Percentiles rank a stretch among this genome's conserved stretches.
Conservation (phyloP, 2,888 invertebrate genomes). For the Drosophila lutescens region DNA sequence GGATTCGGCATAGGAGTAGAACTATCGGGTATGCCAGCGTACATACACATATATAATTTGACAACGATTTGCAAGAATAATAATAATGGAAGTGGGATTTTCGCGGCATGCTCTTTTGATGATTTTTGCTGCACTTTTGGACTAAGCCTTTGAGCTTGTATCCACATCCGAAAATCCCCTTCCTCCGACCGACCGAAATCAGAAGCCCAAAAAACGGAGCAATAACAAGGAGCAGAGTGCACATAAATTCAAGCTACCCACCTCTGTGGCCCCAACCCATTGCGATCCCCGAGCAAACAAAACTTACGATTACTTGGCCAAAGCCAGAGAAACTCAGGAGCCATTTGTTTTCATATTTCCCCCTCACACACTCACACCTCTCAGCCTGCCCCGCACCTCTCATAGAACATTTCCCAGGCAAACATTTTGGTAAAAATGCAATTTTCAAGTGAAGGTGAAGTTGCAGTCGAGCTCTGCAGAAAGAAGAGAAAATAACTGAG, state of each 20-base stretch:
- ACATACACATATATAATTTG: constrained; percentile 31
- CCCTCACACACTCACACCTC: constrained; percentile 8
- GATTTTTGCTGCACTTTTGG: constrained; percentile 32
- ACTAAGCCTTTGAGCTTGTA: constrained; percentile 36
- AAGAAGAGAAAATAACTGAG: constrained; percentile 11
- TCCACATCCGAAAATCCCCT: constrained; percentile 8
- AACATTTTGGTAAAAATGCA: constrained; percentile 72
- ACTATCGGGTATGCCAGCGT: constrained; percentile 7
- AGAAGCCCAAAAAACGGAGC: constrained; percentile 9
- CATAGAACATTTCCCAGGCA: constrained; percentile 52
- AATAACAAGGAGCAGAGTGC: constrained; percentile 27
- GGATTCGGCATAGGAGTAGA: constrained; percentile 17
- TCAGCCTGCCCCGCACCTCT: constrained; percentile 22
- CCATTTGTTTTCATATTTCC: constrained; percentile 75
- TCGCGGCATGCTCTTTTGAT: constrained; percentile 30
- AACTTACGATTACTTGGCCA: constrained; percentile 50
- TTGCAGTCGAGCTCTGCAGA: constrained; percentile 42
- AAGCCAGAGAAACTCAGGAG: constrained; percentile 57
- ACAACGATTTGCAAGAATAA: constrained; percentile 39
- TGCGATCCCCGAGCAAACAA: constrained; percentile 32
- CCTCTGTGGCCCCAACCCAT: constrained; percentile 1
- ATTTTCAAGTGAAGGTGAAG: constrained; percentile 69
- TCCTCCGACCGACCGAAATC: constrained; percentile 18
- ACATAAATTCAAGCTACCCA: constrained; percentile 48
- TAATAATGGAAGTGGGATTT: constrained; percentile 43